Conservation (phyloP, 2,888 invertebrate genomes). For the Habrosyne pyritoides region DNA sequence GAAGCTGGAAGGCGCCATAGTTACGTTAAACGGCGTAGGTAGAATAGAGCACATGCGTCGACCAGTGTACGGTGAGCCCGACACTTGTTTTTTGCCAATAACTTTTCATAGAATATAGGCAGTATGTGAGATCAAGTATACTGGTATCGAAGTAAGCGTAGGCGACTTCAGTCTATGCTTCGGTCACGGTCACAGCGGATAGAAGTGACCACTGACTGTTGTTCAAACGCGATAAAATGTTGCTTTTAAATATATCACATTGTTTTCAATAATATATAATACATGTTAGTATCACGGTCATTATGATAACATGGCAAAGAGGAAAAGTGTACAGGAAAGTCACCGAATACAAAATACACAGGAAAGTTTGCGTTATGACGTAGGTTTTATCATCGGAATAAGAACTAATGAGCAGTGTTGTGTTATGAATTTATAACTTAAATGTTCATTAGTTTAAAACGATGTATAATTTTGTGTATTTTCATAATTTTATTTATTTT, state of each 20-base stretch:
- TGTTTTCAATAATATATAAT: neutral
- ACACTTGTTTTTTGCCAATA: conserved; percentile 32
- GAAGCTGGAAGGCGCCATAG: conserved; percentile 68
- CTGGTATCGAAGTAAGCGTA: conserved; percentile 52
- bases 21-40: conserved; percentile 58
- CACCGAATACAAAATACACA: neutral
- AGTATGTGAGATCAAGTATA: conserved; percentile 40
- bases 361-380: neutral
- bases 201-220: conserved; percentile 36
- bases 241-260: conserved; percentile 1
- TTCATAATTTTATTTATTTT: too few relatives aligned
- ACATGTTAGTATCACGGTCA: neutral
- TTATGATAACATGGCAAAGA: neutral
- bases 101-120: conserved; percentile 20
- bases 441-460: too few relatives aligned
- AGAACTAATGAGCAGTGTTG: too few relatives aligned
- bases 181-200: conserved; percentile 49
- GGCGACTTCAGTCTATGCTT: conserved; percentile 57
- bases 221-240: conserved; percentile 28
- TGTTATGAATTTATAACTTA: too few relatives aligned
- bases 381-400: neutral
- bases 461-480: too few relatives aligned
- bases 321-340: neutral
- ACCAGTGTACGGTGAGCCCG: conserved; percentile 44
- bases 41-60: conserved; percentile 44